Conservation (phyloP, 2,113 vertebrate species). For the Dasyornis broadbenti region DNA sequence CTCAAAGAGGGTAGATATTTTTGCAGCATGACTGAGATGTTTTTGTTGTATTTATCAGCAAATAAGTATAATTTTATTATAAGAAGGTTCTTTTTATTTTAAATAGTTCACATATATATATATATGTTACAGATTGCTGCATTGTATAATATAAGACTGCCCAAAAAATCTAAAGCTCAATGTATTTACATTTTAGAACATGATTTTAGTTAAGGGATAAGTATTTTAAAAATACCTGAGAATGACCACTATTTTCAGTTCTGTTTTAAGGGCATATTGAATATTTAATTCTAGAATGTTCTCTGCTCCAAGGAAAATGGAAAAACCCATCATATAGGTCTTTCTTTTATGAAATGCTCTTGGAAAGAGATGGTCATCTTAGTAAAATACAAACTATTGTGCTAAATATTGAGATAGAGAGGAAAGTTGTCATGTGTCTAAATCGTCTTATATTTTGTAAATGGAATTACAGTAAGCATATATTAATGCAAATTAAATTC, state of each 20-base stretch:
- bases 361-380: neutral
- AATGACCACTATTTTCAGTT: neutral
- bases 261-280: neutral
- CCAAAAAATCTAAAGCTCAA: neutral
- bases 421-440: neutral
- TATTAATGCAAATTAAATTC: neutral
- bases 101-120: neutral
- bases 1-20: neutral
- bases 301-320: neutral
- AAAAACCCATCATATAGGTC: neutral
- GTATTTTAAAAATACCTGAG: neutral
- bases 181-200: neutral
- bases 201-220: neutral
- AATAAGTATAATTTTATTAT: neutral
- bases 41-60: neutral
- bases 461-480: neutral
- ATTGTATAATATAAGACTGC: neutral
- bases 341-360: neutral
- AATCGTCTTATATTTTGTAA: neutral
- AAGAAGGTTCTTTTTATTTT: neutral
- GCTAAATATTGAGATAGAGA: neutral
- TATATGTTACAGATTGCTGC: neutral
- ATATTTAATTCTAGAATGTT: neutral
- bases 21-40: neutral
- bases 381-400: neutral